A percentile compares a stretch with the other conserved stretches of the same genome.
Conservation (phyloP, 2,797 vertebrate genomes). For the Spinus pinus region DNA sequence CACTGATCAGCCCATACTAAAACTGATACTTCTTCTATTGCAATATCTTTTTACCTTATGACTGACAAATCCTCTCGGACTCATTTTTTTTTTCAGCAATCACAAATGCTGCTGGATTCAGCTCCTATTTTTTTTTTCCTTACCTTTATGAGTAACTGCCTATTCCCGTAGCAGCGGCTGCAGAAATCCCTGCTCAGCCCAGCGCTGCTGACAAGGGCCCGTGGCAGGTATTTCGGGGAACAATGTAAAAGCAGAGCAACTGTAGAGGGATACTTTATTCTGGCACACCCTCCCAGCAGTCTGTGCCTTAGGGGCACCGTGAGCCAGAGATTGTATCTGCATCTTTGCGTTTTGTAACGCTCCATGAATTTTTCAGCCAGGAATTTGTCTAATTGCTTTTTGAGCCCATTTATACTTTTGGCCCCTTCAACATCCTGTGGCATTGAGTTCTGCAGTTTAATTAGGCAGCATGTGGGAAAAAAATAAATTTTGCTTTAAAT, state of each 20-base stretch:
- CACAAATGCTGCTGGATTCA: background rate
- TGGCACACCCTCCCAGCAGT: constrained; percentile 60
- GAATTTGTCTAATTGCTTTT: constrained; percentile 65
- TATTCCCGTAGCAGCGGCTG: background rate
- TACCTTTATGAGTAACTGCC: background rate
- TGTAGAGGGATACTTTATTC: constrained; percentile 2
- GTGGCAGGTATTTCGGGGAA: constrained; percentile 9
- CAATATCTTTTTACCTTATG: background rate
- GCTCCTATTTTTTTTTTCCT: background rate
- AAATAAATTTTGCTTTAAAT: background rate
- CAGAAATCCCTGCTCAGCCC: background rate
- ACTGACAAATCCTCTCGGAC: background rate
- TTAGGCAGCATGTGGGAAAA: background rate
- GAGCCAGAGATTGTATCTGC: constrained; percentile 62
- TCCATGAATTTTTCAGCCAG: constrained; percentile 67
- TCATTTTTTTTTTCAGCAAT: background rate
- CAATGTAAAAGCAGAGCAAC: background rate
- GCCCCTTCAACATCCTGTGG: constrained; percentile 58
- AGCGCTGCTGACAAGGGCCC: background rate
- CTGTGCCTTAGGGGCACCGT: constrained; percentile 44
- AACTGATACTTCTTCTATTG: background rate
- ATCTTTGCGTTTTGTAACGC: constrained; percentile 62
- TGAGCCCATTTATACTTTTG: constrained; percentile 52
- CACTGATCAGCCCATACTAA: background rate
- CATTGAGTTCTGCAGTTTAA: constrained; percentile 28